These are phyloP conservation scores for Diadegma fenestrale DNA, from an alignment of 2,888 invertebrate species.

Conservation along the genomic window DNA sequence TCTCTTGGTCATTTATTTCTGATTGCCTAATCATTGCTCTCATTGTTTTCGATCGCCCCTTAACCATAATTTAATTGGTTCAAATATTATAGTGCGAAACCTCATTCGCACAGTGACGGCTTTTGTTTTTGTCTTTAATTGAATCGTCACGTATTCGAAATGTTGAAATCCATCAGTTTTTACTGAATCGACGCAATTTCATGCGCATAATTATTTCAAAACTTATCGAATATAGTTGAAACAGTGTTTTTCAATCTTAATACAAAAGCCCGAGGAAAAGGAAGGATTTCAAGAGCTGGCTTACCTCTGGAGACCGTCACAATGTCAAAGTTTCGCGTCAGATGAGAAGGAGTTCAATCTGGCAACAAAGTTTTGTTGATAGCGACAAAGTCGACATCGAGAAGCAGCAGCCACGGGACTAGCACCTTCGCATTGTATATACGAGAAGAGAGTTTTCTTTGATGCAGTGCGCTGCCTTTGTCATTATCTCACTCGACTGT, in stretches of 20 bases:
- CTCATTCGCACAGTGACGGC: too few species aligned
- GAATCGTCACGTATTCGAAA: neutral
- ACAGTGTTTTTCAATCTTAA: conserved; percentile 24
- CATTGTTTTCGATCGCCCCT: neutral
- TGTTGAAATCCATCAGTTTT: too few species aligned
- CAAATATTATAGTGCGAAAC: too few species aligned
- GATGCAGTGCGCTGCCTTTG: conserved; percentile 42
- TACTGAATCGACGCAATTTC: too few species aligned
- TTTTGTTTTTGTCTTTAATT: too few species aligned
- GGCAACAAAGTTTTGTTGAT: conserved; percentile 13
- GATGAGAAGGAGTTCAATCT: conserved; percentile 22
- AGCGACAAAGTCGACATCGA: conserved; percentile 7
- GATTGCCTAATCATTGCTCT: neutral
- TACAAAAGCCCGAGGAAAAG: conserved; percentile 5
- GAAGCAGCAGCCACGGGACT: conserved; percentile 20
- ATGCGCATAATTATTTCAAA: neutral
- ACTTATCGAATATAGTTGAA: neutral
- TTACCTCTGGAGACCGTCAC: conserved; percentile 30
- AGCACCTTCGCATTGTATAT: neutral
- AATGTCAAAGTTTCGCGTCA: conserved; percentile 51
- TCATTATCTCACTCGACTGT: conserved; percentile 45
- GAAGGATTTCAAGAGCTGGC: conserved; percentile 50
- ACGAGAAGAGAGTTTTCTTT: conserved; percentile 54
- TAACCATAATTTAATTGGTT: neutral
- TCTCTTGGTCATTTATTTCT: neutral